Evolutionary conservation across 2,113 vertebrate genomes (phyloP).

Genomic region (Sialia sialis): DNA sequence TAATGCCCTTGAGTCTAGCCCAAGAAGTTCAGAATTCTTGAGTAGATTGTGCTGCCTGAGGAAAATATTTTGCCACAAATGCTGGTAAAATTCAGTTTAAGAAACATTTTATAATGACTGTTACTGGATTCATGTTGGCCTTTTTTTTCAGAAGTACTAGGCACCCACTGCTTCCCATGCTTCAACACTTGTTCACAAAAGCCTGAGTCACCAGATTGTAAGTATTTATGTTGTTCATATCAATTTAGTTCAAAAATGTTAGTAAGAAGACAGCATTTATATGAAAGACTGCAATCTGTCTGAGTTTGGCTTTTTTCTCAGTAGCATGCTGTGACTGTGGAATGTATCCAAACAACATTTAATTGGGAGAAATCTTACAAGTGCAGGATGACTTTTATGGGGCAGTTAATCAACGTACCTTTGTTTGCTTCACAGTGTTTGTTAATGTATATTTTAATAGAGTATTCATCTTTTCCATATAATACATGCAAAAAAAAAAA

Average conservation of each 20-base stretch:
- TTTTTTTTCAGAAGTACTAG: background rate
- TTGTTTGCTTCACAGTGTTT: constrained; percentile 6
- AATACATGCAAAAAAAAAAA: background rate
- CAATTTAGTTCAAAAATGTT: background rate
- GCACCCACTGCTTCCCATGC: background rate
- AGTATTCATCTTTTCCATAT: background rate
- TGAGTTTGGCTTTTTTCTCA: background rate
- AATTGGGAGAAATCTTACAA: background rate
- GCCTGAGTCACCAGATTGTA: background rate
- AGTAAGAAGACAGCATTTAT: background rate
- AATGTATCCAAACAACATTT: background rate
- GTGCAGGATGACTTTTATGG: background rate
- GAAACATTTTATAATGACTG: background rate
- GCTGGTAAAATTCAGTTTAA: background rate
- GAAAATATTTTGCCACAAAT: background rate
- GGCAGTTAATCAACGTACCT: background rate
- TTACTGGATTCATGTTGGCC: background rate
- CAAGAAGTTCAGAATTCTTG: background rate
- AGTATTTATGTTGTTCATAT: background rate
- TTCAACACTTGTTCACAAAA: background rate
- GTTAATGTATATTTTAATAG: constrained; percentile 8
- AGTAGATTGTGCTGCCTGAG: background rate
- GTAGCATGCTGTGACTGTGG: background rate
- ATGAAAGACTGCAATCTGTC: background rate
- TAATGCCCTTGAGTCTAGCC: background rate